Evolutionary conservation across 2,797 vertebrate genomes (phyloP), one percentile per base, ranked within the genome.

Genomic region (Pangasius sanitwongsei): DNA sequence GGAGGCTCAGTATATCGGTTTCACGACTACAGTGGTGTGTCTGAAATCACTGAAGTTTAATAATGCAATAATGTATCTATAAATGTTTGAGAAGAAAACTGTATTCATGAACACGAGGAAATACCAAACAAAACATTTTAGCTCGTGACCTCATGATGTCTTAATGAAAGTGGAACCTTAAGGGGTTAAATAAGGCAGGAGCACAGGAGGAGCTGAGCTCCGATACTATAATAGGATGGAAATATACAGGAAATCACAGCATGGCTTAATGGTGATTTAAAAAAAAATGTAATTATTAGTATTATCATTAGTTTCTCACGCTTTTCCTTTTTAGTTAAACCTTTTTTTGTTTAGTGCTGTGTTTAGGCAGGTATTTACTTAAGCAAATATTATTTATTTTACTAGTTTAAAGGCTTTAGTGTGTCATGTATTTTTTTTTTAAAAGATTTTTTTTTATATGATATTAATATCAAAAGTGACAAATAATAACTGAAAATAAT

Each of bases 1-100:
- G 55, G 31, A 75, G 61, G 72, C 87, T 53, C 87, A 86, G 75
- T 72, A 63, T 48, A 90, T 83, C 59, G 37, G n/a, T 72, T 72
- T 77, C 82, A 83, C n/a, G 6, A 61, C 31, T 80, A 87, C 75
- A 83, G 65, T 65, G 59, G 12, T 63, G 59, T n/a, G 59, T 65
- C 6, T 44, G 37, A 63, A 63, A 9, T 83, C 59, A 83, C 81
- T 44, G 20, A 8, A 53, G 53, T 57, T 34, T 34, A 31, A 34
- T 57, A 55, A 80, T 11, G 6, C 16, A 53, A 16, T 78, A 53
- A 74, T 23, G 12, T 70, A 3, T 65, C 28, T 9, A 34, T 70
- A 11, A 44, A 74, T 3, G 8, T 23, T 74, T 44, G 1, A 23
- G 20, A 44, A 28, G 11, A 77, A 48, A 50, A 77, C 12, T 4